Evolutionary conservation across 2,797 vertebrate genomes (phyloP).

Genomic region (Glyptemys insculpta): DNA sequence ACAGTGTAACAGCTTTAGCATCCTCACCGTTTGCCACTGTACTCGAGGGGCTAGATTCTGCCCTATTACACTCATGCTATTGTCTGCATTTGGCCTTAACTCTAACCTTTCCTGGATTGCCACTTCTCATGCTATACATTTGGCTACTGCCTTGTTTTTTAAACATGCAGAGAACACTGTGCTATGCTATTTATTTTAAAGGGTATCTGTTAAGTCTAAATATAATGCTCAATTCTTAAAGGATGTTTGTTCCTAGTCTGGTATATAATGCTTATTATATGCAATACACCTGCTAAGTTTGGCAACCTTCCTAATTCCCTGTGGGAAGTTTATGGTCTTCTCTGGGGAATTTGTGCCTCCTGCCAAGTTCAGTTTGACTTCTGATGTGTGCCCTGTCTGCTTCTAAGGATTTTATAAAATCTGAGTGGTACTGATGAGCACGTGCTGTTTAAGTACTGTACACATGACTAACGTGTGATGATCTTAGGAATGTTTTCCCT

Average conservation of each 20-base stretch:
- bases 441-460: rapidly evolving
- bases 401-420: not conserved
- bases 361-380: not conserved
- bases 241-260: not conserved
- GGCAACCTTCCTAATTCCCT: rapidly evolving
- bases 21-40: not conserved
- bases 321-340: not conserved
- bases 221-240: not conserved
- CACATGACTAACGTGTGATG: rapidly evolving
- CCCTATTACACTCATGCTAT: not conserved
- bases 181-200: rapidly evolving
- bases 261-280: not conserved
- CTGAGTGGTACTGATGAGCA: rapidly evolving
- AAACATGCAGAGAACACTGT: not conserved
- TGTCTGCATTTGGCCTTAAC: rapidly evolving
- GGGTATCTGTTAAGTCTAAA: rapidly evolving
- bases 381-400: not conserved
- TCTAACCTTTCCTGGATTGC: rapidly evolving
- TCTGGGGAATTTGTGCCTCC: not conserved
- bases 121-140: not conserved
- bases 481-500: rapidly evolving
- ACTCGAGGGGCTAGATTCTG: not conserved
- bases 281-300: not conserved
- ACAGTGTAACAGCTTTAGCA: not conserved
- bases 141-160: not conserved